These are phyloP conservation scores for Oscheius sp. DNA, from an alignment of 1,140 invertebrate species.

Conservation along the genomic window DNA sequence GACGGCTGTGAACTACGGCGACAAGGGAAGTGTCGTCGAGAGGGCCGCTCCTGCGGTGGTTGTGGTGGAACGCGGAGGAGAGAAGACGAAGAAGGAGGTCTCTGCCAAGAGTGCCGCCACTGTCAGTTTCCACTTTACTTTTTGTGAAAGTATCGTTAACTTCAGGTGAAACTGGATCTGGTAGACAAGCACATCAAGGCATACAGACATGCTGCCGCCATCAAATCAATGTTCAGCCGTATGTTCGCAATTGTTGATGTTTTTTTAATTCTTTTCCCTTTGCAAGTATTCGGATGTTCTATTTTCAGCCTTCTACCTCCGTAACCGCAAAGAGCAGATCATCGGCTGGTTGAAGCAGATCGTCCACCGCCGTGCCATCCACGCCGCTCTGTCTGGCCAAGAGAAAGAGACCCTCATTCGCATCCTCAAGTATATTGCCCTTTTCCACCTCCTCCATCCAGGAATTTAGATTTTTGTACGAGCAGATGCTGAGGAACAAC, in stretches of 20 bases:
- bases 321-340: background rate
- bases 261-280: background rate
- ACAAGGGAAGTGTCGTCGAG: background rate
- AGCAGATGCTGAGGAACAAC: background rate
- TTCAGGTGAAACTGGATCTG: conserved; percentile 15
- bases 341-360: conserved; percentile 15
- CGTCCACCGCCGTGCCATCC: conserved; percentile 20
- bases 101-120: background rate
- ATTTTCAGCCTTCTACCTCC: conserved; percentile 15
- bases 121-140: background rate
- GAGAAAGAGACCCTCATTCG: background rate
- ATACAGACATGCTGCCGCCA: conserved; percentile 33
- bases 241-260: too few relatives aligned
- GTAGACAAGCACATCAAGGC: conserved; percentile 20
- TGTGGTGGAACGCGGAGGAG: background rate
- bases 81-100: background rate
- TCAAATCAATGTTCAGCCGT: conserved; percentile 22
- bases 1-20: background rate
- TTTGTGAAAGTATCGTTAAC: background rate
- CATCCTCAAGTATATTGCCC: background rate
- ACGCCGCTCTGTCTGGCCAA: conserved; percentile 19
- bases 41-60: background rate
- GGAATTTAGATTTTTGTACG: background rate
- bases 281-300: background rate
- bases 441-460: background rate